Evolutionary conservation across 2,888 invertebrate genomes (phyloP), one percentile per base, ranked within the genome.

Genomic region (Coleophora flavipennella): DNA sequence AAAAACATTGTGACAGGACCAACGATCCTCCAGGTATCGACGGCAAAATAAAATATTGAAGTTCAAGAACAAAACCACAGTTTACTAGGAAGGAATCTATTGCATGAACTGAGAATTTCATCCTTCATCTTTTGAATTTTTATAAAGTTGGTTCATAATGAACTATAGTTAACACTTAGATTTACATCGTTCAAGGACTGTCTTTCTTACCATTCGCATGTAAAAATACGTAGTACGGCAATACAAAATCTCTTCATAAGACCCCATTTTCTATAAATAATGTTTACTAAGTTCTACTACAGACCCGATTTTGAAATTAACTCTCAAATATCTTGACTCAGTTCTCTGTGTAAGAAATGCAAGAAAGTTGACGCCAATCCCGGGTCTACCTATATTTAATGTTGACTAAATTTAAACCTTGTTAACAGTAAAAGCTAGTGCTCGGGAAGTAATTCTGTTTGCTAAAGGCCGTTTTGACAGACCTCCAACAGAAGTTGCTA

Each of bases 211-310:
- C 59, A 59, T 57, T 63, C 62, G 58, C 63, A 63, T 69, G 70
- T 66, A 73, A 73, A 72, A 70, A 73, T 73, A 74, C 67, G 66
- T 56, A 49, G 57, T 48, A 59, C 59, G 58, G 66, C 69, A 51
- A 65, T 69, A 69, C 70, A 73, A 73, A 75, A 75, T 70, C 66
- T 75, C 69, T 66, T 69, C 68, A 67, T 67, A 69, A 66, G 69
- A 67, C 59, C 63, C 55, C 55, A 45, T 20, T 45, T 39, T 46
- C 31, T 62, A 65, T 65, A 63, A 63, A 70, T 69, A n/a, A 69
- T 59, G 63, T 62, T 59, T 60, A 68, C 50, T 47, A 57, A 65
- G 62, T 55, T 45, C 61, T 66, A 71, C 48, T 45, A 44, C 54
- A 58, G 51, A 51, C 43, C 44, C 54, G 55, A 41, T 39, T 51